Conservation (phyloP, 2,888 invertebrate genomes). For the Tenthredo amoena region DNA sequence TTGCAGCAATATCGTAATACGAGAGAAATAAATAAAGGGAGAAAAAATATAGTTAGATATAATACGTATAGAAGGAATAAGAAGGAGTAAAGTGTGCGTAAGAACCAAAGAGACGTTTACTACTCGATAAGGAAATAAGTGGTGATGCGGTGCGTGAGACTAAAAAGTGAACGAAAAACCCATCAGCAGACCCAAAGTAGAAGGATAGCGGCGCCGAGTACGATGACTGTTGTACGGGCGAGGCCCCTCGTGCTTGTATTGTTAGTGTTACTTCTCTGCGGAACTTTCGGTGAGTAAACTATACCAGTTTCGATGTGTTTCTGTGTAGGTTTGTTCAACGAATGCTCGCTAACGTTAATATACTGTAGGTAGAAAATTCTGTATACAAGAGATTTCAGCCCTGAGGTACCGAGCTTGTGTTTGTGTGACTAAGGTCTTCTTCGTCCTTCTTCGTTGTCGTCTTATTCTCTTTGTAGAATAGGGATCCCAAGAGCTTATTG, state of each 20-base stretch:
- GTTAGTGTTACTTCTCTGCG: constrained; percentile 65
- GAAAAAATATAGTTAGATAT: neutral
- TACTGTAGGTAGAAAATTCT: neutral
- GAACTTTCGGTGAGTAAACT: constrained; percentile 70
- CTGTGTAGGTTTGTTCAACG: neutral
- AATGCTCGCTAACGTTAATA: neutral
- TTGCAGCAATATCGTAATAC: constrained; percentile 17
- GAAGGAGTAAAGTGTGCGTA: neutral
- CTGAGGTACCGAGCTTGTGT: neutral
- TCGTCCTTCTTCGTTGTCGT: neutral
- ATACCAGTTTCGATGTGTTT: constrained; percentile 54
- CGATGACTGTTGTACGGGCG: constrained; percentile 54
- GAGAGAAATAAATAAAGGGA: neutral
- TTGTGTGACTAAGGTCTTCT: neutral
- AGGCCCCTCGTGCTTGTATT: constrained; percentile 54
- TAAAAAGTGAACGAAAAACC: neutral
- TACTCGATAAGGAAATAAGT: constrained; percentile 14
- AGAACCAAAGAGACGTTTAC: neutral
- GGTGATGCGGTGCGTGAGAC: constrained; percentile 44
- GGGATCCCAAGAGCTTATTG: neutral
- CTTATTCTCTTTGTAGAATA: neutral
- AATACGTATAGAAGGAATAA: neutral
- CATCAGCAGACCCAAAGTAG: neutral
- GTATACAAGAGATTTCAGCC: neutral
- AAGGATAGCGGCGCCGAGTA: constrained; percentile 44